A percentile compares a stretch with the other conserved stretches of the same genome.
phyloP scores from a whole-genome alignment of 2,888 invertebrate genomes.

The Horisme vitalbata region DNA sequence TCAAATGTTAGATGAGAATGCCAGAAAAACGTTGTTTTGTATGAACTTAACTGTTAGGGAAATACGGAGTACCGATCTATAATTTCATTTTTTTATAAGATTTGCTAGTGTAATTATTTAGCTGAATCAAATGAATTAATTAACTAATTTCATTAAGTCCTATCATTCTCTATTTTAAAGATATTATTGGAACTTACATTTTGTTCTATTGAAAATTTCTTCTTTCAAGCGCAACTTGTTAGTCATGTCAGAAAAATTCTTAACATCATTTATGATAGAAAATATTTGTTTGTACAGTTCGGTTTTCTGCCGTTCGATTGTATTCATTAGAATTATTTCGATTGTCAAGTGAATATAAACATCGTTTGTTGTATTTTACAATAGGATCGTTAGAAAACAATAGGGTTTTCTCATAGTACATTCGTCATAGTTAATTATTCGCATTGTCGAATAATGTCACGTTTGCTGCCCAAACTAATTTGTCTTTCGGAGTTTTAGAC shows the following conservation, averaged over 20 bases:
- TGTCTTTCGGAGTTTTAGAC: no score
- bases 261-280: background rate
- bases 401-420: conserved; percentile 2
- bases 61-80: no score
- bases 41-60: no score
- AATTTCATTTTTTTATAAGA: no score
- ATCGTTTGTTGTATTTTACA: conserved; percentile 10
- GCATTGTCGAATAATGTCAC: background rate
- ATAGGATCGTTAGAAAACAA: conserved; percentile 23
- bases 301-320: conserved; percentile 4
- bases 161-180: no score
- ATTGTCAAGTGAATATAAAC: conserved; percentile 12
- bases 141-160: no score
- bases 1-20: no score
- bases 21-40: no score
- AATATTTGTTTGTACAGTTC: conserved; percentile 2
- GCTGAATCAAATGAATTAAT: no score
- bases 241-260: background rate
- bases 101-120: no score
- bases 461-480: no score
- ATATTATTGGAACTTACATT: no score
- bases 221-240: background rate
- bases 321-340: conserved; percentile 13
- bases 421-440: conserved; percentile 6
- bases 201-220: background rate